These are phyloP conservation scores for Scleropages formosus DNA, from an alignment of 2,797 vertebrate genomes.

Conservation along the genomic window DNA sequence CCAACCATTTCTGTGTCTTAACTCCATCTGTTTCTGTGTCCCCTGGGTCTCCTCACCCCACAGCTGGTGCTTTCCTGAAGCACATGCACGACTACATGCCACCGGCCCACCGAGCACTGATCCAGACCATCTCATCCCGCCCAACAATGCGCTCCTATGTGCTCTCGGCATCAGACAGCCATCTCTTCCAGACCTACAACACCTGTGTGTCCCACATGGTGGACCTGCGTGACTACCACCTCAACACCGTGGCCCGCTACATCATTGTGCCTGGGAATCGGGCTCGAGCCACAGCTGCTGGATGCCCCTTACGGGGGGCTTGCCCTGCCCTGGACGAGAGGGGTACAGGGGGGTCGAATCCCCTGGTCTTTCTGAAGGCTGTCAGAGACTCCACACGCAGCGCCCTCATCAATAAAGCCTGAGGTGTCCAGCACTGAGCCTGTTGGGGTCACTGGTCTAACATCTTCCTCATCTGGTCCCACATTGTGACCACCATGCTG, in stretches of 20 bases:
- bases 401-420: conserved; percentile 39
- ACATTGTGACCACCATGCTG: background rate
- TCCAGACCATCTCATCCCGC: conserved; percentile 48
- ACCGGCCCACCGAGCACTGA: conserved; percentile 55
- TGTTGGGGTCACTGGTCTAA: background rate
- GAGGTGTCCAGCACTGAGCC: background rate
- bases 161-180: conserved; percentile 27
- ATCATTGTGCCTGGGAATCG: conserved; percentile 49
- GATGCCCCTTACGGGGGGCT: conserved; percentile 46
- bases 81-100: conserved; percentile 74
- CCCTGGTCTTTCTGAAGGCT: conserved; percentile 74
- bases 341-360: conserved; percentile 71
- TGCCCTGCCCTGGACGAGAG: conserved; percentile 45
- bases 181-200: conserved; percentile 63
- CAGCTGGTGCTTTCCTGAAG: conserved; percentile 53
- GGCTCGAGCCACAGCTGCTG: background rate
- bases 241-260: conserved; percentile 71
- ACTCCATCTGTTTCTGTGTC: background rate
- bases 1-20: background rate
- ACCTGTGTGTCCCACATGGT: conserved; percentile 63
- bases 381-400: conserved; percentile 68
- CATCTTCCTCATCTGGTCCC: background rate
- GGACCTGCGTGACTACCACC: conserved; percentile 71
- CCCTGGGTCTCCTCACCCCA: too few species aligned
- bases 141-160: conserved; percentile 49